These are phyloP conservation scores for Elgaria multicarinata DNA, from an alignment of 2,113 vertebrate genomes.

Conservation along the genomic window DNA sequence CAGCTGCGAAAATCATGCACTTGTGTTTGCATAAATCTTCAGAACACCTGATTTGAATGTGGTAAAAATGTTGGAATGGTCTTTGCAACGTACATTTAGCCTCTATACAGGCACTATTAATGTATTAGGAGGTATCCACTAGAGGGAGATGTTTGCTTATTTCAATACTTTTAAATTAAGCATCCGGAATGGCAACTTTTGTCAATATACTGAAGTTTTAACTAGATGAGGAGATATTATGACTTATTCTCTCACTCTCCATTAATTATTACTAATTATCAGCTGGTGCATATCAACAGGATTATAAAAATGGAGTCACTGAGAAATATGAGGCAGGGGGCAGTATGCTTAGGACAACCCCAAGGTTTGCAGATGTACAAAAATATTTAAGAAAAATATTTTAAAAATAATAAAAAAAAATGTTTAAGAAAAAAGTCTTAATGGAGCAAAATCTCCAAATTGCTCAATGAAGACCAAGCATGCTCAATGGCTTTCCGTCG, in stretches of 20 bases:
- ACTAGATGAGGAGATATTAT: background rate
- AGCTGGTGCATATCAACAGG: background rate
- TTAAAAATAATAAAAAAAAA: no score
- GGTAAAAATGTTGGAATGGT: accelerated
- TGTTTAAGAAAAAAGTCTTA: background rate
- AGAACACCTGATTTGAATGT: accelerated
- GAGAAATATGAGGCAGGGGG: no score
- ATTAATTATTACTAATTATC: background rate
- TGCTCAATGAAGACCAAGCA: background rate
- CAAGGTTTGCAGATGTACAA: no score
- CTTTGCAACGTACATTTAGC: background rate
- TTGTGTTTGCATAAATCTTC: background rate
- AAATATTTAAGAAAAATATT: background rate
- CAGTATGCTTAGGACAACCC: no score
- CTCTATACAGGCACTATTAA: background rate
- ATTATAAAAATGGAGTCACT: background rate
- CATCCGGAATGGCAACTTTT: no score
- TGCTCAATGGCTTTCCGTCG: no score
- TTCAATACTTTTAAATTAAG: background rate
- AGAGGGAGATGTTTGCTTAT: constrained; percentile 40
- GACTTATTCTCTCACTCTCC: background rate
- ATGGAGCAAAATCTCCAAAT: background rate
- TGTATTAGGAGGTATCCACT: constrained; percentile 14
- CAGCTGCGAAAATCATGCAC: background rate
- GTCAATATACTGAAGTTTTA: background rate